Conservation (phyloP, 2,888 invertebrate genomes). For the Yponomeuta plumbellus region DNA sequence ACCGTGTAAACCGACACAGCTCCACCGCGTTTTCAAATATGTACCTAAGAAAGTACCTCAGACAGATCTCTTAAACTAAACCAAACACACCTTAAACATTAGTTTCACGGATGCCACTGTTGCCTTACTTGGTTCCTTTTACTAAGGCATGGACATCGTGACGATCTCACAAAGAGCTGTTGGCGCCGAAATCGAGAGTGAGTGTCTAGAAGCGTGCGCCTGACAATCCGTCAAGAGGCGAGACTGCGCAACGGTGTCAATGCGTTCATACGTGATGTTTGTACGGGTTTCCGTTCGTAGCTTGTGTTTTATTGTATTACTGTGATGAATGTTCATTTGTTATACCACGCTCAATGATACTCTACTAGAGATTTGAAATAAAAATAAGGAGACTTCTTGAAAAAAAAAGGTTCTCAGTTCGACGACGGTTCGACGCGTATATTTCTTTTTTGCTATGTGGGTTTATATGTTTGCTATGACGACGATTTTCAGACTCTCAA, state of each 20-base stretch:
- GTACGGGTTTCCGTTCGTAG: not conserved
- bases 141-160: not conserved
- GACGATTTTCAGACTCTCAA: too few species aligned
- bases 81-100: not conserved
- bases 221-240: constrained; percentile 17
- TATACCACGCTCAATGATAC: too few species aligned
- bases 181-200: constrained; percentile 57
- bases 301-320: not conserved
- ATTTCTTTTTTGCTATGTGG: too few species aligned
- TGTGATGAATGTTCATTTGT: too few species aligned
- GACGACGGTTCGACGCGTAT: too few species aligned
- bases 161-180: constrained; percentile 35
- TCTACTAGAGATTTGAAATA: too few species aligned
- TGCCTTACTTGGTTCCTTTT: not conserved
- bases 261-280: not conserved
- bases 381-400: too few species aligned
- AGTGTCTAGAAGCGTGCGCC: constrained; percentile 33
- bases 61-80: not conserved
- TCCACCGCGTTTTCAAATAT: too few species aligned
- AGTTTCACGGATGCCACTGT: not conserved
- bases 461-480: too few species aligned
- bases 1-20: too few species aligned
- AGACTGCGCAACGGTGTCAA: constrained; percentile 8
- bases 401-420: too few species aligned
- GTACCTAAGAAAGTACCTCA: too few species aligned